Evolutionary conservation across 2,888 invertebrate genomes (phyloP).

Genomic region (Aspidiotus rigidus): DNA sequence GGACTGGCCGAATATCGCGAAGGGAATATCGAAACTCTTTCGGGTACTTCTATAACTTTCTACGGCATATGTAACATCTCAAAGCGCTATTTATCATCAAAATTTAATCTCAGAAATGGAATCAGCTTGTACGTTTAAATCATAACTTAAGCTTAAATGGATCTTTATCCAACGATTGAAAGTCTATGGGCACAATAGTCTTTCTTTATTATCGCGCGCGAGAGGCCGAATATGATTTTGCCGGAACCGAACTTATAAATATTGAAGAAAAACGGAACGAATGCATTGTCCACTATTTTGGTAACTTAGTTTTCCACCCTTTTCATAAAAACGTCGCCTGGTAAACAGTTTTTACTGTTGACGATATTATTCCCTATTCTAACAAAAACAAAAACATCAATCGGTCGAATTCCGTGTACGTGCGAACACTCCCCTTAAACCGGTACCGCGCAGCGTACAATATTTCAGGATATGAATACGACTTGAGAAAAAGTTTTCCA

Average conservation of each 20-base stretch:
- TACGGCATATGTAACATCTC: conserved; percentile 37
- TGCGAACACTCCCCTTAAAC: too few species aligned
- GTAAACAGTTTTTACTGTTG: too few species aligned
- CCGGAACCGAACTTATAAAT: conserved; percentile 24
- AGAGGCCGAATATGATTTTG: conserved; percentile 24
- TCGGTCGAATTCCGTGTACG: too few species aligned
- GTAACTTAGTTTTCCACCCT: too few species aligned
- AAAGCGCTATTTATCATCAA: conserved; percentile 36
- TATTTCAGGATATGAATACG: too few species aligned
- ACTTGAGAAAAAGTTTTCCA: too few species aligned
- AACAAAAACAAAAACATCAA: too few species aligned
- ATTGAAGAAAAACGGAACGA: conserved; percentile 14
- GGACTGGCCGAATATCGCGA: not conserved
- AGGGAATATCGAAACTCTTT: conserved; percentile 7
- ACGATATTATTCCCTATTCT: too few species aligned
- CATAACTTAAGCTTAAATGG: conserved; percentile 34
- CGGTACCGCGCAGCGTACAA: too few species aligned
- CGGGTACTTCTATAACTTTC: conserved; percentile 26
- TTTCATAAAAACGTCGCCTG: too few species aligned
- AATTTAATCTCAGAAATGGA: conserved; percentile 37
- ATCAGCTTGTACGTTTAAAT: conserved; percentile 36
- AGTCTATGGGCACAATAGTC: conserved; percentile 28
- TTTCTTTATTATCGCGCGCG: conserved; percentile 3
- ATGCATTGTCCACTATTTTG: not conserved
- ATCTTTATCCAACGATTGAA: conserved; percentile 30